Percentiles rank a stretch among this genome's conserved stretches.
These are phyloP conservation scores for Telmatochromis brichardi DNA, from an alignment of 2,113 vertebrate species.

Conservation along the genomic window DNA sequence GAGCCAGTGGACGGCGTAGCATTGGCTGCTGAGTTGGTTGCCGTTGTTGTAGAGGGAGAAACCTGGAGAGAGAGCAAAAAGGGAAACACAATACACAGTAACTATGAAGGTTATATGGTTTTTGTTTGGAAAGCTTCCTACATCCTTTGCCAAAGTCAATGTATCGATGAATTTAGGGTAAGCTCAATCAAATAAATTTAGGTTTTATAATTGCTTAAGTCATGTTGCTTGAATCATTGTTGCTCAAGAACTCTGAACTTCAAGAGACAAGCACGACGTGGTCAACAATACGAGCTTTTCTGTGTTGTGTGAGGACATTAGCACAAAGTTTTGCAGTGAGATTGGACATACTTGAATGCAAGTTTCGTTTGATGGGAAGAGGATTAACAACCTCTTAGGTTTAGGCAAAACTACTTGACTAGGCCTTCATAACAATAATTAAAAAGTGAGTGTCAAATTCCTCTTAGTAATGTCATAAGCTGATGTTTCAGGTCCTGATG, in stretches of 20 bases:
- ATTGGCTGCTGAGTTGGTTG: constrained; percentile 66
- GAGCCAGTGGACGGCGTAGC: constrained; percentile 72
- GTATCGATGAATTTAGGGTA: not conserved
- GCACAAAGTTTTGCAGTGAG: not conserved
- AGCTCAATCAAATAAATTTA: fast-evolving
- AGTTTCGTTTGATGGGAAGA: not conserved
- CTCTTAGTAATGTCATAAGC: not conserved
- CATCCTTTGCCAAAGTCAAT: not conserved
- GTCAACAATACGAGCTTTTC: not conserved
- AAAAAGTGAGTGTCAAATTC: not conserved
- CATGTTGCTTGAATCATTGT: not conserved
- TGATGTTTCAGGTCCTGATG: not conserved
- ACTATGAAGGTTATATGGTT: not conserved
- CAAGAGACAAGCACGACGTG: not conserved
- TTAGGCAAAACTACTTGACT: not conserved
- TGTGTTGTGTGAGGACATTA: not conserved
- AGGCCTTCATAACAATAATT: not conserved
- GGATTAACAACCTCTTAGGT: not conserved
- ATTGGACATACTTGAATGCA: fast-evolving
- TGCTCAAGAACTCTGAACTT: not conserved
- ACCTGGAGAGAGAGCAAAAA: constrained; percentile 11
- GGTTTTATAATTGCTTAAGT: not conserved
- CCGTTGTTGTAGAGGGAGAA: constrained; percentile 66
- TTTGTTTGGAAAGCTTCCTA: not conserved
- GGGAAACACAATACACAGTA: not conserved